Base-by-base conservation (phyloP, 1,140 invertebrate species). In the Drosophila tropicalis region DNA sequence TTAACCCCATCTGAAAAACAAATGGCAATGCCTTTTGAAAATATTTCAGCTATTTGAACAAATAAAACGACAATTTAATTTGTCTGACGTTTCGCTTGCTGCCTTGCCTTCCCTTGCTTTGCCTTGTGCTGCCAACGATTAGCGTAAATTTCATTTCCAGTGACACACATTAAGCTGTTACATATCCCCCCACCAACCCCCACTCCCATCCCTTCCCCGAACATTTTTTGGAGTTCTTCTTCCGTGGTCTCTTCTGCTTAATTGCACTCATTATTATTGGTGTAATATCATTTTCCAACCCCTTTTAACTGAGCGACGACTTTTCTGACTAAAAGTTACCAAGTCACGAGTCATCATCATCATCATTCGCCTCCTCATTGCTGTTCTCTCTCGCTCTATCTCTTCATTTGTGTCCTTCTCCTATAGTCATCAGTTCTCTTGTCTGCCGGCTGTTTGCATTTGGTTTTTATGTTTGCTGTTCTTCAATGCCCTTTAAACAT, bases 41-140 rank as follows among this genome's bases (percentile, higher is more conserved):
- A 82, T 83, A 89, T 86, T 83, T 70, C 57, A 87, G 84, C 68
- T 87, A 86, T 86, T 86, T 83, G 79, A 83, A 78, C 73, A 72
- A 87, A 86, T 86, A 86, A 86, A 86, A 86, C 83, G 83, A 86
- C 83, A 87, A 83, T 86, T 87, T 86, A 86, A 86, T 86, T 87
- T 83, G 83, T 67, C 70, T 68, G 76, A 39, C 58, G 34, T 61
- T 47, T 29, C 32, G 39, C 3, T 22, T 47, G 19, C 19, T 10
- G 34, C 34, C 34, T 29, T 29, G 29, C 29, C 29, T 22, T 22
- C 17, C 39, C n/a, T 22, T 22, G 19, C 19, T 2, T 10, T 12
- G 22, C 34, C 56, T 47, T 47, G 44, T 47, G 44, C 44, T 47
- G 44, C 32, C 62, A 68, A 60, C 77, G 84, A 84, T 87, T 87